A percentile compares a stretch with the other conserved stretches of the same genome.
Conservation (phyloP, 35 echinoderm and acorn worm species). For the Lytechinus pictus region DNA sequence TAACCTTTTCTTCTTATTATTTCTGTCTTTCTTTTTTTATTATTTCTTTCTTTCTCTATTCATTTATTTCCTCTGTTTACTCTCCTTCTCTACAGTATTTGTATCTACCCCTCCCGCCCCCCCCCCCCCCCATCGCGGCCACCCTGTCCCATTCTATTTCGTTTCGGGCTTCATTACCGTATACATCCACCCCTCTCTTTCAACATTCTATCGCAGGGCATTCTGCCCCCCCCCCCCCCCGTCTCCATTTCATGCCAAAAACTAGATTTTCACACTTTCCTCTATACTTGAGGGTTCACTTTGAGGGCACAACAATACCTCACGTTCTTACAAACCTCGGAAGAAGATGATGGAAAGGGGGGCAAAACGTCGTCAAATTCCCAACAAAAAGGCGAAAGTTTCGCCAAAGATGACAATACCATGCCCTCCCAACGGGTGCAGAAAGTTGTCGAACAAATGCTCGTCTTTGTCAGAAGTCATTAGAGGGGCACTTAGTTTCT, state of each 20-base stretch:
- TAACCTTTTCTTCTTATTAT: background rate
- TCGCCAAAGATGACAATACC: conserved; percentile 26
- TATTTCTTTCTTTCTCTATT: background rate
- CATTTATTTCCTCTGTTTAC: background rate
- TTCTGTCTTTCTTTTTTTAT: background rate
- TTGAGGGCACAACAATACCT: background rate
- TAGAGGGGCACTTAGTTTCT: conserved; percentile 8
- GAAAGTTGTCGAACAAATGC: conserved; percentile 33
- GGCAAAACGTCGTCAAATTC: background rate
- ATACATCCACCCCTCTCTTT: background rate
- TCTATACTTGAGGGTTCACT: background rate
- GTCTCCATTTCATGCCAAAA: background rate
- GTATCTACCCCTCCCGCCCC: background rate
- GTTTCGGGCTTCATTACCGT: no score
- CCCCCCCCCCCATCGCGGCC: no score
- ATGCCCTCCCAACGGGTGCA: background rate
- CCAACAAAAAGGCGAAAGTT: conserved; percentile 11
- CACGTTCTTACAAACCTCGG: background rate
- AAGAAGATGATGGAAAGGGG: background rate
- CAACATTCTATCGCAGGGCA: no score
- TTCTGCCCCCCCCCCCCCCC: background rate
- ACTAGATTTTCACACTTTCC: background rate
- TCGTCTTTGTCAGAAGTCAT: conserved; percentile 33
- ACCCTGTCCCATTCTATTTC: no score
- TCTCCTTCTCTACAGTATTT: background rate